Percentiles rank a stretch among this genome's conserved stretches.
phyloP scores from a whole-genome alignment of 2,113 vertebrate species.

The Triplophysa tibetana region DNA sequence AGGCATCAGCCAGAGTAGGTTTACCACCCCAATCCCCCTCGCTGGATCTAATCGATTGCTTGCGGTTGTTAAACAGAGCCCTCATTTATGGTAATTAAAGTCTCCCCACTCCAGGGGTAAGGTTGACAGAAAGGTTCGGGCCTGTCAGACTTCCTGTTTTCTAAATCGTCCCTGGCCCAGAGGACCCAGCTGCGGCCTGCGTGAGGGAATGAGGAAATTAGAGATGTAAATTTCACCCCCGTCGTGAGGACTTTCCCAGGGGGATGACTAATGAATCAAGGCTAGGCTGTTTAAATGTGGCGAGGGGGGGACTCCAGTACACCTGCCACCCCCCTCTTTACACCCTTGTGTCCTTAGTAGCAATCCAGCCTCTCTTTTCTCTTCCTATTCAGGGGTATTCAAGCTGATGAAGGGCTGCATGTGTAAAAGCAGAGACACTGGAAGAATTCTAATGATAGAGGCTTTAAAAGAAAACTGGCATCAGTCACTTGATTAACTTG shows the following conservation, averaged over 20 bases:
- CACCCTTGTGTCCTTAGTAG: neutral
- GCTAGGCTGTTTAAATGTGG: constrained; percentile 59
- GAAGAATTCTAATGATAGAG: constrained; percentile 50
- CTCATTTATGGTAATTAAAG: constrained; percentile 45
- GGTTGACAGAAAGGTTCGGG: constrained; percentile 37
- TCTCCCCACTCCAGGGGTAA: constrained; percentile 34
- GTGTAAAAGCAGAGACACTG: constrained; percentile 19
- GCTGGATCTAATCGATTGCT: constrained; percentile 32
- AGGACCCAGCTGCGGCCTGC: constrained; percentile 38
- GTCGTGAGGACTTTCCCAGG: constrained; percentile 56
- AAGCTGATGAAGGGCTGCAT: neutral
- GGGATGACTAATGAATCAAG: constrained; percentile 64
- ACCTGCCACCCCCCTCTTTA: constrained; percentile 55
- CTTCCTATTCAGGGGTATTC: neutral
- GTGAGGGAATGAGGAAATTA: constrained; percentile 60
- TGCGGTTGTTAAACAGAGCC: constrained; percentile 37
- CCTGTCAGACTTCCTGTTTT: constrained; percentile 35
- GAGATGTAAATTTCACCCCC: constrained; percentile 71
- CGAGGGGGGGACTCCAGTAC: constrained; percentile 36
- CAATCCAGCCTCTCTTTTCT: constrained; percentile 13
- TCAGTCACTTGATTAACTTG: neutral
- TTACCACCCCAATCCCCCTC: constrained; percentile 6
- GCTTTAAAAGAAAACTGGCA: constrained; percentile 27
- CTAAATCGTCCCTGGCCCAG: constrained; percentile 20
- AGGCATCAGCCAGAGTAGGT: constrained; percentile 5